A percentile compares a stretch with the other conserved stretches of the same genome.
These are phyloP conservation scores for Brachionus plicatilis DNA, from an alignment of 1,140 invertebrate species.

Conservation along the genomic window DNA sequence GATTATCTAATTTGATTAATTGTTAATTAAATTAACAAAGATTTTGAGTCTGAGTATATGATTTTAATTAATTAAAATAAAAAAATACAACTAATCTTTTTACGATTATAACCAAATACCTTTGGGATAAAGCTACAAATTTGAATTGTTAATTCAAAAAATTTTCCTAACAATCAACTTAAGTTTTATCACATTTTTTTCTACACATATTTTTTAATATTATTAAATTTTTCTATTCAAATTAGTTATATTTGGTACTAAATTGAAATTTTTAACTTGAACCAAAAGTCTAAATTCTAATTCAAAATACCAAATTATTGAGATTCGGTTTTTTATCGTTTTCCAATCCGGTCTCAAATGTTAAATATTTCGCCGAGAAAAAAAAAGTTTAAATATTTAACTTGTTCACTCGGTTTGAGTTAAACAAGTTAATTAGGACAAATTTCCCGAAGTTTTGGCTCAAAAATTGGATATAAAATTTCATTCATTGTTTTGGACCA, in stretches of 20 bases:
- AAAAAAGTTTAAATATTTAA: background rate
- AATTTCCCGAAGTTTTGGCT: background rate
- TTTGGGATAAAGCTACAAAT: background rate
- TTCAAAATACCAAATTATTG: background rate
- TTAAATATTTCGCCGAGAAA: background rate
- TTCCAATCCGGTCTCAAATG: background rate
- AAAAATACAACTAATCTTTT: background rate
- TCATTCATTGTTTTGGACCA: background rate
- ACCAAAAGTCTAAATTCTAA: background rate
- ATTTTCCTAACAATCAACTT: background rate
- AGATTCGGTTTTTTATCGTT: background rate
- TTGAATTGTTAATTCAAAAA: background rate
- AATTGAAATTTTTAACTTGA: background rate
- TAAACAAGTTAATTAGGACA: background rate
- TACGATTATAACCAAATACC: background rate
- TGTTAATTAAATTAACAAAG: background rate
- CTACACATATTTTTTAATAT: background rate
- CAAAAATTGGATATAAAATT: background rate
- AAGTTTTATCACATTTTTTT: background rate
- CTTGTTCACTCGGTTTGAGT: background rate
- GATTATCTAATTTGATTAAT: background rate
- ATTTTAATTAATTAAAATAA: constrained; percentile 4
- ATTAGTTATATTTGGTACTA: background rate
- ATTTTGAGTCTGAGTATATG: background rate
- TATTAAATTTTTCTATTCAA: background rate